These are phyloP conservation scores for Callosobruchus maculatus DNA, from an alignment of 2,888 invertebrate genomes.

Conservation along the genomic window DNA sequence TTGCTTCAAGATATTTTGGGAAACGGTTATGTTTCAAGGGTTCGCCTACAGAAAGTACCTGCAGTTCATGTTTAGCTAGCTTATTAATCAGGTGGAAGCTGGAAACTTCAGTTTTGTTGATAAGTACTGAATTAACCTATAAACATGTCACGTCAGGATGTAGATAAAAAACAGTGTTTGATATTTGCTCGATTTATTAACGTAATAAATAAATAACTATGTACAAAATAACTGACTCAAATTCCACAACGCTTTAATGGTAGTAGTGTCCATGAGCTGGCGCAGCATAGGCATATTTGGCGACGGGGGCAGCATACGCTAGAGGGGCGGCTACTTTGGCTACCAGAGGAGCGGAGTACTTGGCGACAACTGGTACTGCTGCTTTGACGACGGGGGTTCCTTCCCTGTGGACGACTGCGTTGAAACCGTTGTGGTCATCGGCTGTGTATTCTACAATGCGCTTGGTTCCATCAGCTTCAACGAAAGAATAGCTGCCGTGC, in stretches of 20 bases:
- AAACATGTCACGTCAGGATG: not conserved
- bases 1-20: too few relatives aligned
- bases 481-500: slow-evolving; percentile 51
- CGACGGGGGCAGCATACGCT: slow-evolving; percentile 6
- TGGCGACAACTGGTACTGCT: not conserved
- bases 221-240: not conserved
- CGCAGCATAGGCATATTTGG: slow-evolving; percentile 7
- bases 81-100: too few relatives aligned
- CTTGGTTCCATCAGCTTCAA: slow-evolving; percentile 53
- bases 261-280: slow-evolving; percentile 10
- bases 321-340: slow-evolving; percentile 20
- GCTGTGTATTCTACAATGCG: slow-evolving; percentile 54
- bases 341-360: slow-evolving; percentile 21
- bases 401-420: slow-evolving; percentile 52
- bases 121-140: too few relatives aligned
- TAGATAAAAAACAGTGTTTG: not conserved
- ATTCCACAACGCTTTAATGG: not conserved
- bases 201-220: not conserved
- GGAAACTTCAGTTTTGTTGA: too few relatives aligned
- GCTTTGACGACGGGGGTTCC: slow-evolving; percentile 21
- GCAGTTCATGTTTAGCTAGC: too few relatives aligned
- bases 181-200: not conserved
- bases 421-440: slow-evolving; percentile 53
- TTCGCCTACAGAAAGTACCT: too few relatives aligned
- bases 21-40: too few relatives aligned